Evolutionary conservation across 2,797 vertebrate genomes (phyloP).

Genomic region (Alcedo quadribrachys): DNA sequence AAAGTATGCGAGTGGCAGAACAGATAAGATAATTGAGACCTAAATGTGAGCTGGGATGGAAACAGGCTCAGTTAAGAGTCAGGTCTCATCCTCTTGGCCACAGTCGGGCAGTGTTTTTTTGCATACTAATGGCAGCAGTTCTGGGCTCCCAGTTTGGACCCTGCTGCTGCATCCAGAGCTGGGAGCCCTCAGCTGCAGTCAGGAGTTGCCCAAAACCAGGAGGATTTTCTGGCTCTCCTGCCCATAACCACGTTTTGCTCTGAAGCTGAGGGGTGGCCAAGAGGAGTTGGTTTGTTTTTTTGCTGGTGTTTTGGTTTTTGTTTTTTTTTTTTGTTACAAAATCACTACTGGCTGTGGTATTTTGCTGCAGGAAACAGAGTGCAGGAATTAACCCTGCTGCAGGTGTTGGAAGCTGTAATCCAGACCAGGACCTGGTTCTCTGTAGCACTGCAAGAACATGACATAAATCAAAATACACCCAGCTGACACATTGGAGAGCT

Average conservation of each 20-base stretch:
- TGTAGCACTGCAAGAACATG: background rate
- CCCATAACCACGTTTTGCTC: background rate
- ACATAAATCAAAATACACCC: background rate
- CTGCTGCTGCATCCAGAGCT: background rate
- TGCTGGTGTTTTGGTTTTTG: background rate
- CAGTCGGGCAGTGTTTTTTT: slow-evolving; percentile 8
- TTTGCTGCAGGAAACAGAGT: background rate
- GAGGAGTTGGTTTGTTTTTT: background rate
- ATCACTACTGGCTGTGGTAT: background rate
- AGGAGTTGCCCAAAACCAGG: background rate
- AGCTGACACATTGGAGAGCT: fast-evolving
- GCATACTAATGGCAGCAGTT: slow-evolving; percentile 33
- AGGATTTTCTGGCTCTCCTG: background rate
- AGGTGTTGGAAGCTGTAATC: background rate
- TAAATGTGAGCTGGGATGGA: slow-evolving; percentile 70
- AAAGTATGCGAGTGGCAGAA: slow-evolving; percentile 56
- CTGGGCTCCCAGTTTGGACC: background rate
- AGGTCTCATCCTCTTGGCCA: slow-evolving; percentile 40
- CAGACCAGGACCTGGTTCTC: background rate
- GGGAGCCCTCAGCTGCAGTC: background rate
- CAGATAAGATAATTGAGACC: slow-evolving; percentile 70
- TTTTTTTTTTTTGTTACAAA: background rate
- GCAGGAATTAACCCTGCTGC: background rate
- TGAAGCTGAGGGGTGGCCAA: background rate
- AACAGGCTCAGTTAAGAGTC: slow-evolving; percentile 57